Evolutionary conservation across 2,888 invertebrate genomes (phyloP).

Genomic region (Oscheius sp.): DNA sequence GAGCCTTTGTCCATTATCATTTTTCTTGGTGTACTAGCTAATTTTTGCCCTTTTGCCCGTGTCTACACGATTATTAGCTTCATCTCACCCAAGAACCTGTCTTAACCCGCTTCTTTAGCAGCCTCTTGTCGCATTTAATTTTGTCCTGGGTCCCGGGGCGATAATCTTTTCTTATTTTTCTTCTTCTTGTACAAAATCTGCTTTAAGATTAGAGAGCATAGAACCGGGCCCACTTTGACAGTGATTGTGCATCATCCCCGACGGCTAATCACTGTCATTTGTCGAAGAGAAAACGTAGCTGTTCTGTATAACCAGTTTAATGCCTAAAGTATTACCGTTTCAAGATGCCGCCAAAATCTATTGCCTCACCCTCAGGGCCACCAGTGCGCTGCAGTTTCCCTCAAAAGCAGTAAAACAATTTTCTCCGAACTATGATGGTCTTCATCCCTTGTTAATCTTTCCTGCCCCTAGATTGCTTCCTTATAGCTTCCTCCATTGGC

Average conservation of each 20-base stretch:
- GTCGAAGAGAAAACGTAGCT: slow-evolving; percentile 9
- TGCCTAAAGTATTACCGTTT: slow-evolving; percentile 29
- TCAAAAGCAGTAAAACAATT: slow-evolving; percentile 22
- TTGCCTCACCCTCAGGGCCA: slow-evolving; percentile 11
- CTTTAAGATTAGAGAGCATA: neutral
- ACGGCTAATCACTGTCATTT: slow-evolving; percentile 32
- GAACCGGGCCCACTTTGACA: slow-evolving; percentile 28
- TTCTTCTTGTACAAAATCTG: neutral
- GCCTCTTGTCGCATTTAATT: slow-evolving; percentile 11
- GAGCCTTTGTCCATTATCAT: no score
- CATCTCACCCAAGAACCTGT: slow-evolving; percentile 16
- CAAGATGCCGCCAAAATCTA: slow-evolving; percentile 11
- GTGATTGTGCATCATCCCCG: slow-evolving; percentile 28
- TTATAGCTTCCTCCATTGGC: neutral
- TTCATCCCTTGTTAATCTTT: slow-evolving; percentile 13
- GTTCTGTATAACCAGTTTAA: slow-evolving; percentile 28
- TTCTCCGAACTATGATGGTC: neutral
- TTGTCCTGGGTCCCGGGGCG: neutral
- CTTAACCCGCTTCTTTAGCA: slow-evolving; percentile 4
- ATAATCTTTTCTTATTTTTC: neutral
- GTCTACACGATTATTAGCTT: slow-evolving; percentile 16
- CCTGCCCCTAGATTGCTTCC: neutral
- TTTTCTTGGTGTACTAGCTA: no score
- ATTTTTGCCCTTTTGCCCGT: neutral
- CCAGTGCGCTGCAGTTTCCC: neutral